These are phyloP conservation scores for Ephydatia muelleri DNA, from an alignment of 37 sponge, comb jelly and placozoan genomes.

Conservation along the genomic window DNA sequence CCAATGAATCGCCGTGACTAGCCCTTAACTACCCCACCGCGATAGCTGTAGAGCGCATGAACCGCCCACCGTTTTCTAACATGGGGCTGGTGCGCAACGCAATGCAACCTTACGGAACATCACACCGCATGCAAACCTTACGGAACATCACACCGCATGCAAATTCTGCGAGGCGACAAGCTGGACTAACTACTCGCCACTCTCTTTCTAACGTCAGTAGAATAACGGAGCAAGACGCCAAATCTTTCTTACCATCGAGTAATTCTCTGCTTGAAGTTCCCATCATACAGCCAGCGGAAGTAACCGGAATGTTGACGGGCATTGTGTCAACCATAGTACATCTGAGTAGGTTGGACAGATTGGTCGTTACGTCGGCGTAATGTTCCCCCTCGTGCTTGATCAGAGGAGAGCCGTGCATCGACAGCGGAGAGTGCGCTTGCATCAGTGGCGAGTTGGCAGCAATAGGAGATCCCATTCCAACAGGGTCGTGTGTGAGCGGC, in stretches of 20 bases:
- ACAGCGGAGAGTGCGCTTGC: constrained; percentile 40
- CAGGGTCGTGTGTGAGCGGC: constrained; percentile 41
- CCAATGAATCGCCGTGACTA: not conserved
- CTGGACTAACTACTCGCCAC: too few species aligned
- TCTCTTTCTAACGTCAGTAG: too few species aligned
- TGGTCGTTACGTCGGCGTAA: not conserved
- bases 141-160: too few species aligned
- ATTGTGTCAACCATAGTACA: not conserved
- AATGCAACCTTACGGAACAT: too few species aligned
- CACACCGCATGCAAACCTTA: too few species aligned
- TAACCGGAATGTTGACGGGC: not conserved
- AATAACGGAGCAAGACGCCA: too few species aligned
- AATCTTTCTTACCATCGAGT: constrained; percentile 45
- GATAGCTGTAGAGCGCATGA: not conserved
- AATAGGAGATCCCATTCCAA: constrained; percentile 29
- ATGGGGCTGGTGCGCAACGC: not conserved
- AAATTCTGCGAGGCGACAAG: too few species aligned
- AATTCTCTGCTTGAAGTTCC: constrained; percentile 37
- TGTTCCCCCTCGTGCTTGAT: not conserved
- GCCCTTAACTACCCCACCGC: not conserved
- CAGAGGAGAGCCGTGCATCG: constrained; percentile 16
- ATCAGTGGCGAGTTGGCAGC: constrained; percentile 40
- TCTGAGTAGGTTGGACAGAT: constrained; percentile 23
- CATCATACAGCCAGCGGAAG: constrained; percentile 10
- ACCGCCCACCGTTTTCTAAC: not conserved